phyloP scores from a whole-genome alignment of 2,113 vertebrate genomes.

The Hyaena hyaena region DNA sequence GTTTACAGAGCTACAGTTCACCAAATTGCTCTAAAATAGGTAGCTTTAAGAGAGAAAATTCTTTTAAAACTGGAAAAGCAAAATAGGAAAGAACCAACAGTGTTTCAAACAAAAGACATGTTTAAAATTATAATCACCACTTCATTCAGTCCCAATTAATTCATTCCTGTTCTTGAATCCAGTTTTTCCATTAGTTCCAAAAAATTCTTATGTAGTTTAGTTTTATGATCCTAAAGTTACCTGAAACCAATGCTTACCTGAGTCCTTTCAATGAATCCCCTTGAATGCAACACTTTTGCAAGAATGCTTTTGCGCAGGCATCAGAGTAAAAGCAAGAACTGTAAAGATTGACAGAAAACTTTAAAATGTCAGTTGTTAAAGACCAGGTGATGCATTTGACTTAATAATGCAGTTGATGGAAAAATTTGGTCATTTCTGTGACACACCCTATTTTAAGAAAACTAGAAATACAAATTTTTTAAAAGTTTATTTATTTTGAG shows the following conservation, averaged over 20 bases:
- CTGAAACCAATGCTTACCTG: neutral
- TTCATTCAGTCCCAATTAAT: neutral
- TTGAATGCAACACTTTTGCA: neutral
- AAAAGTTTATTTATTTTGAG: too few relatives aligned
- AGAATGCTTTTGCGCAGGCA: neutral
- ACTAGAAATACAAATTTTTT: neutral
- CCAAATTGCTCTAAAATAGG: neutral
- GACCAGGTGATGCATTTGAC: neutral
- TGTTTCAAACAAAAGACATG: neutral
- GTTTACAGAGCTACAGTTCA: neutral
- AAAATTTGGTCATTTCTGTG: neutral
- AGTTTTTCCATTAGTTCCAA: neutral
- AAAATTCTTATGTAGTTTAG: neutral
- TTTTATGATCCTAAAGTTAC: neutral
- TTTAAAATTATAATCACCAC: neutral
- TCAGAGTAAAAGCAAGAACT: neutral
- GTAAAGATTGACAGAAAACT: neutral
- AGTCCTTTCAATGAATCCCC: neutral
- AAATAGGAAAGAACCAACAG: neutral
- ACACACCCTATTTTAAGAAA: neutral
- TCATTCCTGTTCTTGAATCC: neutral
- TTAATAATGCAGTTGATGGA: neutral
- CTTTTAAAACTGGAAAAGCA: neutral
- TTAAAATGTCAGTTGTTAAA: neutral
- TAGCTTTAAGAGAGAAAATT: neutral